Evolutionary conservation across 2,888 invertebrate species (phyloP), one percentile per base, ranked within the genome.

Genomic region (Lepas anatifera): DNA sequence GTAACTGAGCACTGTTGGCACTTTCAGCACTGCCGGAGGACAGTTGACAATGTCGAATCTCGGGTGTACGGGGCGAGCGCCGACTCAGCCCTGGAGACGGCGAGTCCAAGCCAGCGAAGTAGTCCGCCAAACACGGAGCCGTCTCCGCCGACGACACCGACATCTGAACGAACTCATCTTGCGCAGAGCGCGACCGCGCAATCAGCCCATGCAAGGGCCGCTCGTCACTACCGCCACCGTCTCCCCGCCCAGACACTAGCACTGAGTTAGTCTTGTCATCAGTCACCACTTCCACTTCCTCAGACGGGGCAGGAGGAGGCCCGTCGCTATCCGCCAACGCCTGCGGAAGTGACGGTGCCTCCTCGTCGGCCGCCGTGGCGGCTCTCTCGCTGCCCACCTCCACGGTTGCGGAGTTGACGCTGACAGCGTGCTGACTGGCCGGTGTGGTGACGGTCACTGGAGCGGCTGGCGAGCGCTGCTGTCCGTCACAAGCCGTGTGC

Each of bases 241-340:
- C 3, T 7, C 32, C n/a, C 3, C 25, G 37, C 25, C 22, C 25
- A n/a, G 64, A 22, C 37, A 64, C 64, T 27, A 64, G 64, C 37
- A 64, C 37, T n/a, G 64, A 64, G 39, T 64, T 64, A 39, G 64
- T 64, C 39, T 64, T 64, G 25, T 64, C 64, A 16, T 64, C 64
- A 25, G 64, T 64, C 11, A 64, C 64, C 37, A 64, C 64, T 25
- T 64, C 64, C n/a, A 64, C 64, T 27, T 64, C 39, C 39, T 63
- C 63, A 1, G 58, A 32, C 16, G 32, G 16, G 32, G 29, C 16
- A 11, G 16, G 58, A 29, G 32, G 48, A n/a, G n/a, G 25, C 48
- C 25, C 6, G 25, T 6, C 48, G 25, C 7, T 16, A 7, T 25
- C 48, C 4, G 48, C 48, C 58, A 27, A 7, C 50, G 27, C 11